Conservation (phyloP, 2,797 vertebrate species). For the Clarias platycephalus region DNA sequence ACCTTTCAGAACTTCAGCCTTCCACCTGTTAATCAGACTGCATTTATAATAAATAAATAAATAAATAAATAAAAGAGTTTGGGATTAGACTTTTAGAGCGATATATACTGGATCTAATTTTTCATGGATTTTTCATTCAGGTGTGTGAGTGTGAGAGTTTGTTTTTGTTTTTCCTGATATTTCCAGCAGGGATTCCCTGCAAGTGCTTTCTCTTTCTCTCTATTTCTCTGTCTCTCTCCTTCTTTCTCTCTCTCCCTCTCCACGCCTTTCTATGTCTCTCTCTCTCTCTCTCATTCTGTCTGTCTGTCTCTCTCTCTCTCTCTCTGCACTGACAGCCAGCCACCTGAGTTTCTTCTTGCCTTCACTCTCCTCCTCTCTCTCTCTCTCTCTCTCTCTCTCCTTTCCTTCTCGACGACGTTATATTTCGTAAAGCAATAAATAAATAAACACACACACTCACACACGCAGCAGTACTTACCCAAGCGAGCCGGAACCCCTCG, state of each 20-base stretch:
- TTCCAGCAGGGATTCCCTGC: constrained; percentile 53
- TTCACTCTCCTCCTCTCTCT: constrained; percentile 5
- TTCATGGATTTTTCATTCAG: no score
- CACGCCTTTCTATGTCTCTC: background rate
- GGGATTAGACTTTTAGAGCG: no score
- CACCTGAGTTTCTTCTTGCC: constrained; percentile 47
- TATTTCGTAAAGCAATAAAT: background rate
- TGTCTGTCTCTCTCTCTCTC: constrained; percentile 23
- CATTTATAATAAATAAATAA: no score
- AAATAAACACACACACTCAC: background rate
- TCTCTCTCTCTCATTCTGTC: background rate
- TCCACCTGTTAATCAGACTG: no score
- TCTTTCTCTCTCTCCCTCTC: background rate
- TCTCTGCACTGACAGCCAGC: constrained; percentile 44
- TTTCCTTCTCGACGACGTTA: constrained; percentile 21
- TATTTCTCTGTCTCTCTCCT: background rate
- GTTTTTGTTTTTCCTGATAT: background rate
- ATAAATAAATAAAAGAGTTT: no score
- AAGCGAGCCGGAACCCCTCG: constrained; percentile 44
- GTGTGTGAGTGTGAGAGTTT: background rate
- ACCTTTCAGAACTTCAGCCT: no score
- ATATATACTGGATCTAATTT: no score
- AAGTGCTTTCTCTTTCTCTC: constrained; percentile 52
- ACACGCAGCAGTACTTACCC: constrained; percentile 66
- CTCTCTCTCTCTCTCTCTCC: constrained; percentile 29